Evolutionary conservation across 2,797 vertebrate genomes (phyloP), one percentile per base, ranked within the genome.

Genomic region (Epinephelus coioides): DNA sequence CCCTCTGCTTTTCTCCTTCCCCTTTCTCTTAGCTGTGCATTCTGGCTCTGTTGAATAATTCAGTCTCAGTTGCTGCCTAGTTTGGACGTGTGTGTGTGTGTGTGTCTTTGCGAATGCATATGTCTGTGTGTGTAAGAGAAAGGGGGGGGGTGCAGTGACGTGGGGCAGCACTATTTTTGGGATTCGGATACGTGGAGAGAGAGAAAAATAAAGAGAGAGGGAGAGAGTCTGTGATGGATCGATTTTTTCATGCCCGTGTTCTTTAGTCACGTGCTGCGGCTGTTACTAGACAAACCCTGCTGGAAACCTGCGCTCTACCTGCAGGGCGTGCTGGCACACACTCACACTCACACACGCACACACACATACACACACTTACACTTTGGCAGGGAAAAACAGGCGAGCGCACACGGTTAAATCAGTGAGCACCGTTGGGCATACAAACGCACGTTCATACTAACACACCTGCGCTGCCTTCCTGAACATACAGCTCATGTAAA

Each of bases 1-100:
- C 56, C 49, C 51, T 71, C 71, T 60, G 54, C 75, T 82, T 80
- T 77, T 76, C 57, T 89, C 62, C 43, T 81, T 79, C 71, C 50
- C 27, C 14, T 83, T 86, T 86, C 66, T 87, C 83, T 78, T 78
- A 85, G 67, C 77, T 83, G 74, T 91, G 85, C 66, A 79, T 87
- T 87, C 82, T 76, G 79, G 54, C 73, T 89, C 81, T 88, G 74
- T 75, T 92, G 83, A 93, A 93, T 92, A 68, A 91, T 92, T 93
- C 88, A 91, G 74, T 76, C 81, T 82, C 72, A 86, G 86, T 88
- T 76, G 62, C 81, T 86, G 85, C 78, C 64, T 60, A 74, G 86
- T 82, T 87, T 50, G 69, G 54, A 82, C 3, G 55, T 81, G n/a
- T n/a, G 77, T 76, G 60, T 68, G 61, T 69, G 60, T 68, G 61